Evolutionary conservation across 2,888 invertebrate species (phyloP), one percentile per base, ranked within the genome.

Genomic region (Ecdyonurus torrentis): DNA sequence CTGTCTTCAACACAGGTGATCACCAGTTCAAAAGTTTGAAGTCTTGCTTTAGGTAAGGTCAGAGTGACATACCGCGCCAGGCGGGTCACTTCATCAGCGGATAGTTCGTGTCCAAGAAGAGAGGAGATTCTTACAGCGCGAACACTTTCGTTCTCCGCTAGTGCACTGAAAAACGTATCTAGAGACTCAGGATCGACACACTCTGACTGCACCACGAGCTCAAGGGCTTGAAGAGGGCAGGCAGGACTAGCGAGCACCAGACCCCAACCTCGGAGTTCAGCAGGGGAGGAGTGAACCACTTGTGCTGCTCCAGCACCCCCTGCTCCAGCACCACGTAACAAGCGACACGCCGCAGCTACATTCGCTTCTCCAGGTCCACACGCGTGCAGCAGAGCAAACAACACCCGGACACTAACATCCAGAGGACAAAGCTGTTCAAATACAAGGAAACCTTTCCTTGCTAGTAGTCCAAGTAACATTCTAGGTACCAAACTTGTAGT

Each of bases 1-100:
- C 78, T 77, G 67, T 77, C 77, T 69, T 80, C 79, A 58, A 80
- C 70, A 60, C 79, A 76, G 0, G 79, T 79, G 68, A 80, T 76
- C 61, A 78, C 77, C 59, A 80, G 70, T 68, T 80, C 79, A 65
- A 80, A 77, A 66, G 76, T 77, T 69, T 78, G 76, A 24, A 80
- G 72, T 61, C 76, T 73, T 63, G 78, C 76, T 68, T 79, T 79
- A 10, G 76, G 67, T 19, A 79, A 69, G 15, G 77, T 73, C 65
- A 74, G 75, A 58, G 75, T 74, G 50, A 79, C 74, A 68, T 77
- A 77, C 50, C 72, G 74, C 1, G 78, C 77, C 53, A 79, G 69
- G 64, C 75, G 72, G 63, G 74, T 75, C 23, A 79, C 77, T 69
- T 79, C 79, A 50, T 76, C 74, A 19, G 77, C 75, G 24, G 76